These are phyloP conservation scores for Mechanitis messenoides DNA, from an alignment of 2,888 invertebrate species.

Conservation along the genomic window DNA sequence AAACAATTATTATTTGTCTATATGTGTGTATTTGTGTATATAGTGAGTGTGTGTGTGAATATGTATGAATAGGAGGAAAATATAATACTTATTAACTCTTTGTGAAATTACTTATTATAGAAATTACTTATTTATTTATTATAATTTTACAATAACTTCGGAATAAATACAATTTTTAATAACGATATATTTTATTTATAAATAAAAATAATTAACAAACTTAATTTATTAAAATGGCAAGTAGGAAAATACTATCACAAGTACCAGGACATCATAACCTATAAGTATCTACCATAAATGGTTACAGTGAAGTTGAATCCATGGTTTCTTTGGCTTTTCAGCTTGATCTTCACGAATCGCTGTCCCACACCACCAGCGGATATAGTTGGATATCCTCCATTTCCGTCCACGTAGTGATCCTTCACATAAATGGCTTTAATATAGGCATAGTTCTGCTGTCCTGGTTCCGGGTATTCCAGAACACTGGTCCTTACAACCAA, in stretches of 20 bases:
- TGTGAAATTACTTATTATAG: too few species aligned
- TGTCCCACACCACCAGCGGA: conserved; percentile 64
- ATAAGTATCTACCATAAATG: conserved; percentile 61
- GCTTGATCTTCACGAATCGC: conserved; percentile 58
- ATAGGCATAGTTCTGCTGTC: conserved; percentile 52
- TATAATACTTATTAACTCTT: too few species aligned
- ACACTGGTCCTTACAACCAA: conserved; percentile 50
- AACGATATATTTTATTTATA: conserved; percentile 14
- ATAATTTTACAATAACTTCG: too few species aligned
- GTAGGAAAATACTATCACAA: conserved; percentile 19
- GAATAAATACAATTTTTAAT: too few species aligned
- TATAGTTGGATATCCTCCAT: conserved; percentile 58
- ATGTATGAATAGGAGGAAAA: too few species aligned
- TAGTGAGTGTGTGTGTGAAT: too few species aligned
- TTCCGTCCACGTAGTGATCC: conserved; percentile 54
- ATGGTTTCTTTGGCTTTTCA: conserved; percentile 58
- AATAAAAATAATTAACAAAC: conserved; percentile 12
- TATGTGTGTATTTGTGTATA: too few species aligned
- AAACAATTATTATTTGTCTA: conserved; percentile 3
- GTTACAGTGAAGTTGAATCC: conserved; percentile 67
- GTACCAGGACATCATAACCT: conserved; percentile 33
- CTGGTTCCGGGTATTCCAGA: conserved; percentile 58
- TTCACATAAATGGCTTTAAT: conserved; percentile 58
- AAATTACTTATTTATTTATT: too few species aligned
- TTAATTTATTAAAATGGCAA: conserved; percentile 12